Percentiles rank a stretch among this genome's conserved stretches.
Conservation (phyloP, 2,113 vertebrate species). For the Otis tarda region DNA sequence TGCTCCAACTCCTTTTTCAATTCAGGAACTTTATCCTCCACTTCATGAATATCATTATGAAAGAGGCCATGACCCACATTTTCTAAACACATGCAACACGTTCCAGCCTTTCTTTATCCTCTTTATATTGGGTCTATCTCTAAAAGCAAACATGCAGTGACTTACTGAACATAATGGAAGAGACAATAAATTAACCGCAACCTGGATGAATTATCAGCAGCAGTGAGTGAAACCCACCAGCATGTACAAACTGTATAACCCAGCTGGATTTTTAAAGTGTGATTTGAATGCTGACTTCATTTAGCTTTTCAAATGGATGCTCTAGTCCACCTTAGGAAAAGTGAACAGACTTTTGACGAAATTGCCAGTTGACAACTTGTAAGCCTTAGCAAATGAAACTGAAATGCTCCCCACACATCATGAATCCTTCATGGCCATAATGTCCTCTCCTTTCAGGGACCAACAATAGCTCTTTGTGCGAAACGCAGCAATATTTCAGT, state of each 20-base stretch:
- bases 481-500: background rate
- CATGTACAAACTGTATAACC: background rate
- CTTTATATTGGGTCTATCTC: background rate
- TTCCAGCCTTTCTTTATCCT: background rate
- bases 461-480: slow-evolving; percentile 9
- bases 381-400: background rate
- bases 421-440: background rate
- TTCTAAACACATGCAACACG: background rate
- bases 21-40: background rate
- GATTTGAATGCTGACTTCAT: background rate
- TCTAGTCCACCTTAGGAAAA: background rate
- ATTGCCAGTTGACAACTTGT: background rate
- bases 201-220: background rate
- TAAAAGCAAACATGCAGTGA: background rate
- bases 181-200: background rate
- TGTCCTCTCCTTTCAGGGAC: background rate
- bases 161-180: background rate
- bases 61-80: background rate
- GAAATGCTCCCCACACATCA: background rate
- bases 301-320: background rate
- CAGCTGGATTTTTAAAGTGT: background rate
- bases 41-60: background rate
- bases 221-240: background rate
- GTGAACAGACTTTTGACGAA: background rate
- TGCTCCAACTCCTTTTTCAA: background rate